A percentile compares a stretch with the other conserved stretches of the same genome.
These are phyloP conservation scores for Byasa hedistus DNA, from an alignment of 2,888 invertebrate species.

Conservation along the genomic window DNA sequence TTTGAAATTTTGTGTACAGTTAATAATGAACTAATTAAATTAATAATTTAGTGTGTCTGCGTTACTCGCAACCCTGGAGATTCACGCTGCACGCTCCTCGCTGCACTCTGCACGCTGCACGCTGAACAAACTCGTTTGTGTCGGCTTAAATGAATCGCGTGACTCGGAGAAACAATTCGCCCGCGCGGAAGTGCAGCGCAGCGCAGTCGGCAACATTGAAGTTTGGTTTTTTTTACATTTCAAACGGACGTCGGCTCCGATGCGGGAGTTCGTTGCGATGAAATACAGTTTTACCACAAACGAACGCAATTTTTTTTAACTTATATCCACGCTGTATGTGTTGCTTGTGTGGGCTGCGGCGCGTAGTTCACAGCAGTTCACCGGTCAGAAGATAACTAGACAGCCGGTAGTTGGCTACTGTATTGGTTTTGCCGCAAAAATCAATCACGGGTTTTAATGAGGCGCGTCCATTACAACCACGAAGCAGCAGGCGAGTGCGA, in stretches of 20 bases:
- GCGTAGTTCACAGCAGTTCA: background rate
- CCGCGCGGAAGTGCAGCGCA: constrained; percentile 10
- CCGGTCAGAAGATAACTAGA: constrained; percentile 9
- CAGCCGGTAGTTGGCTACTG: constrained; percentile 54
- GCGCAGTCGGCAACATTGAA: constrained; percentile 20
- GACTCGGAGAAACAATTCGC: constrained; percentile 30
- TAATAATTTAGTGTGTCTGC: no score
- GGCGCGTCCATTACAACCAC: constrained; percentile 51
- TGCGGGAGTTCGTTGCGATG: constrained; percentile 7
- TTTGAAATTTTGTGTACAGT: no score
- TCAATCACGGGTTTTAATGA: constrained; percentile 66
- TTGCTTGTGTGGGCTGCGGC: background rate
- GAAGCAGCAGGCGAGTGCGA: constrained; percentile 42
- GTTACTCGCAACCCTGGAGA: no score
- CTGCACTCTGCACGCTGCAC: background rate
- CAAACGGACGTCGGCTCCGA: constrained; percentile 12
- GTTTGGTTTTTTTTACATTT: constrained; percentile 19
- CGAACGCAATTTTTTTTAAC: no score
- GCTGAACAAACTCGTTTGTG: constrained; percentile 30
- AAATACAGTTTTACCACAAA: background rate
- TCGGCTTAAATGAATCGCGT: constrained; percentile 30
- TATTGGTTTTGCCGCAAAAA: constrained; percentile 59
- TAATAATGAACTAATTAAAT: no score
- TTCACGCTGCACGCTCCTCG: no score
- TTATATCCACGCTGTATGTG: background rate